Conservation (phyloP, 2,888 invertebrate species). For the Caradrina kadenii region DNA sequence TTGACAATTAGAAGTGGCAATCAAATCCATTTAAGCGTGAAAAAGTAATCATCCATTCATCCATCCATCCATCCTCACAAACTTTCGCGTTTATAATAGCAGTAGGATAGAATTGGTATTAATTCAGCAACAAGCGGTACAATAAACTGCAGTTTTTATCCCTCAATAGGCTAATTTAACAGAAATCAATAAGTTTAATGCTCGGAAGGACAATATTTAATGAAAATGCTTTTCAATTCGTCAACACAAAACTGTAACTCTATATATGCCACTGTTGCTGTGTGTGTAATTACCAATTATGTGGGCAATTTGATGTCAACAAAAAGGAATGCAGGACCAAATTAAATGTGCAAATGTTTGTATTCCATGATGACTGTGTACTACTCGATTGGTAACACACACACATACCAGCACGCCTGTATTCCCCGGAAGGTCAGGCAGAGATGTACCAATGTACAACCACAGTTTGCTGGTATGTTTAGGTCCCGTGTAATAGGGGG, state of each 20-base stretch:
- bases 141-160: slow-evolving; percentile 14
- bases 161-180: slow-evolving; percentile 32
- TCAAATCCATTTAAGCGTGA: no score
- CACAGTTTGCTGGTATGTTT: no score
- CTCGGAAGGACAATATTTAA: slow-evolving; percentile 53
- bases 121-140: no score
- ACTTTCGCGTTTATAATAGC: no score
- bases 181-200: slow-evolving; percentile 29
- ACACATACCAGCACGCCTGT: no score
- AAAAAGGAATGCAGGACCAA: slow-evolving; percentile 26
- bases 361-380: background rate
- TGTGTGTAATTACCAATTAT: slow-evolving; percentile 24
- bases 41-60: no score
- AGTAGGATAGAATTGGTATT: no score
- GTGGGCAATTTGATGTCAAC: slow-evolving; percentile 16
- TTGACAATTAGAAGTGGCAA: no score
- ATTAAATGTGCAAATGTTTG: slow-evolving; percentile 37
- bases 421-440: no score
- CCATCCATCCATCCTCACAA: no score
- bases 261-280: slow-evolving; percentile 5
- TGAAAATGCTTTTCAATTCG: slow-evolving; percentile 49
- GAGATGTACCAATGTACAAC: no score
- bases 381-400: slow-evolving; percentile 5
- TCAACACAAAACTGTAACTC: slow-evolving; percentile 25
- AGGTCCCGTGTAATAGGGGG: no score